Evolutionary conservation across 2,797 vertebrate genomes (phyloP), one percentile per base, ranked within the genome.

Genomic region (Sciurus vulgaris): DNA sequence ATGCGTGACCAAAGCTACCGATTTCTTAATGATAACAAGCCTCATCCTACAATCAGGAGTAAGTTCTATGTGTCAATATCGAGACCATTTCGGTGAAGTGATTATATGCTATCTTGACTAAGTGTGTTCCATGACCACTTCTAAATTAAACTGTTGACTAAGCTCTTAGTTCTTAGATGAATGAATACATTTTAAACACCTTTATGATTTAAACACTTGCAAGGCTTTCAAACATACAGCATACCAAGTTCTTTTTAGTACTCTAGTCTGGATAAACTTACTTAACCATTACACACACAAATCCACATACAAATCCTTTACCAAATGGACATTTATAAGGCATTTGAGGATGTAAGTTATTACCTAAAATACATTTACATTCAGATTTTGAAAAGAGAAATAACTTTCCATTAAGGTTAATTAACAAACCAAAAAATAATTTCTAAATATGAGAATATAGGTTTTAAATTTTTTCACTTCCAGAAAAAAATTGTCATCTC

Each of bases 301-400:
- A 87, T 12, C n/a, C 51, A 74, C 44, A 90, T 22, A 77, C 0
- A 33, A 93, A 85, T 67, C 69, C 20, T 85, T 74, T 41, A 86
- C 6, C 61, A 91, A 77, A 86, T 14, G 74, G 81, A 85, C 7
- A 73, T 69, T 87, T 83, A 54, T 38, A 51, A 84, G 56, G 54
- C 47, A 74, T 65, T 87, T 49, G 74, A 18, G 20, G 28, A 7
- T 51, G 65, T 67, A 30, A 65, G 47, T 86, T 77, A 81, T 85
- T 90, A 90, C 56, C 38, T 76, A 87, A 95, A 92, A 63, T 89
- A 89, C 1, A 78, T 78, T 73, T 92, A 54, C 17, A 86, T 44
- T 83, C 47, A 72, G 14, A 70, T 49, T 96, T 94, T 35, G 72
- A 59, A 91, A 95, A 86, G 0, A 85, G 83, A 88, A 83, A 56